These are phyloP conservation scores for Adineta ricciae DNA, from an alignment of 2,888 invertebrate species.

Conservation along the genomic window DNA sequence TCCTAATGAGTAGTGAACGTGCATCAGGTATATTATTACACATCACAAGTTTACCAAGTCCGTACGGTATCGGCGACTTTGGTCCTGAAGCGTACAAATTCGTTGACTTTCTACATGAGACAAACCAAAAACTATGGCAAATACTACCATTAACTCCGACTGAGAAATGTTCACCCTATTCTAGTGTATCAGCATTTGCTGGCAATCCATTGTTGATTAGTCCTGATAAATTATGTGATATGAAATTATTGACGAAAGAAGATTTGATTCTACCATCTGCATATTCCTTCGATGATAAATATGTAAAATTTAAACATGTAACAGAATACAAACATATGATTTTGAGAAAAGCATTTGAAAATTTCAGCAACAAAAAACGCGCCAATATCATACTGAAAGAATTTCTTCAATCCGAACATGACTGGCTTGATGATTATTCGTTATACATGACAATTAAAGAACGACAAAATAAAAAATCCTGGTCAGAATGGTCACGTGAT, in stretches of 20 bases:
- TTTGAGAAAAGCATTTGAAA: neutral
- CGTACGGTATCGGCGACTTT: neutral
- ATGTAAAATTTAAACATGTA: neutral
- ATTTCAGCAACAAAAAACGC: neutral
- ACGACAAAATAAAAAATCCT: neutral
- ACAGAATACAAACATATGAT: neutral
- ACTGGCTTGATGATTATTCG: neutral
- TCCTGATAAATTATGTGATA: neutral
- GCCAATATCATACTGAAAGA: neutral
- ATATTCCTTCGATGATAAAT: neutral
- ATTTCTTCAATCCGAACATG: neutral
- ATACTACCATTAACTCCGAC: neutral
- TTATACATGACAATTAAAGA: neutral
- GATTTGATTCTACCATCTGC: neutral
- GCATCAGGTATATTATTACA: neutral
- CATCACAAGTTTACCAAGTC: neutral
- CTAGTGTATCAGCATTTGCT: neutral
- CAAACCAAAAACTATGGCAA: neutral
- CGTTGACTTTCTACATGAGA: neutral
- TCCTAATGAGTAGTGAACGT: neutral
- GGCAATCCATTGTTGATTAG: neutral
- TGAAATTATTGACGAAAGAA: neutral
- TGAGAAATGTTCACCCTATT: neutral
- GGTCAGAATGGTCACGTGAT: neutral
- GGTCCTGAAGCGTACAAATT: neutral